These are phyloP conservation scores for Beroe forskalii DNA, from an alignment of 37 sponge, comb jelly and placozoan species.

Conservation along the genomic window DNA sequence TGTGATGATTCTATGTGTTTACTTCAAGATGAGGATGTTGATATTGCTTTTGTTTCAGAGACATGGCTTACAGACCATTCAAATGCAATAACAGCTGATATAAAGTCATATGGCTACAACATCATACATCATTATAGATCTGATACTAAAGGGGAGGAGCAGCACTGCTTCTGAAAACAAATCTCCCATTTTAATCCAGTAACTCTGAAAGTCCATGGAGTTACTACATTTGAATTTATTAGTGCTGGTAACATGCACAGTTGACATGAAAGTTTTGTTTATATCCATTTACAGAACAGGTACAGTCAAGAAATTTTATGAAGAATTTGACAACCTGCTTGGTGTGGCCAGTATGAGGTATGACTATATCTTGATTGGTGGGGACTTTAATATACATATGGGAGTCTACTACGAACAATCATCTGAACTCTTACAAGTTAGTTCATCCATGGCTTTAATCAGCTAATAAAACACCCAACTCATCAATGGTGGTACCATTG, in stretches of 20 bases:
- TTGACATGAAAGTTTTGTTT: not conserved
- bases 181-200: not conserved
- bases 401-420: not conserved
- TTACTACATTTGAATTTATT: not conserved
- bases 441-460: not conserved
- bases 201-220: not conserved
- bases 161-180: not conserved
- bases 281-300: not conserved
- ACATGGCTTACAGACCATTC: not conserved
- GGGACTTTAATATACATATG: not conserved
- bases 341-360: not conserved
- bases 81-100: constrained; percentile 6
- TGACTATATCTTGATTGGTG: not conserved
- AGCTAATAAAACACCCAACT: not conserved
- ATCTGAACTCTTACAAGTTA: not conserved
- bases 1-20: not conserved
- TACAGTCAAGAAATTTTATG: not conserved
- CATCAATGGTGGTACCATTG: not conserved
- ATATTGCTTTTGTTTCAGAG: not conserved
- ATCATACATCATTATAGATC: not conserved
- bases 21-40: not conserved
- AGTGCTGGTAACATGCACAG: not conserved
- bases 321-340: not conserved
- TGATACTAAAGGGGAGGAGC: not conserved
- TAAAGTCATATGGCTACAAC: not conserved